Conservation (phyloP, 2,113 vertebrate genomes). For the Zosterops borbonicus region DNA sequence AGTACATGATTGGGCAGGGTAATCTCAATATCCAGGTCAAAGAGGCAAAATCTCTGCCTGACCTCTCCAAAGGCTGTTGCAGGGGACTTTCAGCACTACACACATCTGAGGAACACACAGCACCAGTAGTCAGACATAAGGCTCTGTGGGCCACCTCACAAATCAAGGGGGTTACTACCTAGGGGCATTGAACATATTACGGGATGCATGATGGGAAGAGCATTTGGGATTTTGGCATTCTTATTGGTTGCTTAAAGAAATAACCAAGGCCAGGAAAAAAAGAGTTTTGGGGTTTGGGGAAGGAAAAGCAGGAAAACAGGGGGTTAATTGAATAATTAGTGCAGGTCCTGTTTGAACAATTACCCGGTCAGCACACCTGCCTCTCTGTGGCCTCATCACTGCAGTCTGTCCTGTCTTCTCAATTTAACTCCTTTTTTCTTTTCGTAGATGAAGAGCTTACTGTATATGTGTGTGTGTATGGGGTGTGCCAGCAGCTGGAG, state of each 20-base stretch:
- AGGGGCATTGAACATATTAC: background rate
- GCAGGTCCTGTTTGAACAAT: background rate
- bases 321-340: background rate
- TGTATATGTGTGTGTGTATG: background rate
- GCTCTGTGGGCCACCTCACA: background rate
- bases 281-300: background rate
- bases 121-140: background rate
- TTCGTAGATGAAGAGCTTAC: background rate
- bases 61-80: background rate
- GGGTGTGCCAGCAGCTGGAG: background rate
- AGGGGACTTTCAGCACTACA: accelerated
- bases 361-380: background rate
- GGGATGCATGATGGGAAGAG: background rate
- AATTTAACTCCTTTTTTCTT: background rate
- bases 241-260: background rate
- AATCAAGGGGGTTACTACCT: background rate
- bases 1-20: accelerated
- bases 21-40: background rate
- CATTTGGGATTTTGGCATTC: background rate
- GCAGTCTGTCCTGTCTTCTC: background rate
- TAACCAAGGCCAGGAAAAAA: background rate
- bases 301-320: background rate
- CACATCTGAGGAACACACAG: background rate
- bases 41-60: background rate
- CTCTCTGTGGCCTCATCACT: background rate